Evolutionary conservation across 2,113 vertebrate genomes (phyloP).

Genomic region (Hydrochoerus hydrochaeris): DNA sequence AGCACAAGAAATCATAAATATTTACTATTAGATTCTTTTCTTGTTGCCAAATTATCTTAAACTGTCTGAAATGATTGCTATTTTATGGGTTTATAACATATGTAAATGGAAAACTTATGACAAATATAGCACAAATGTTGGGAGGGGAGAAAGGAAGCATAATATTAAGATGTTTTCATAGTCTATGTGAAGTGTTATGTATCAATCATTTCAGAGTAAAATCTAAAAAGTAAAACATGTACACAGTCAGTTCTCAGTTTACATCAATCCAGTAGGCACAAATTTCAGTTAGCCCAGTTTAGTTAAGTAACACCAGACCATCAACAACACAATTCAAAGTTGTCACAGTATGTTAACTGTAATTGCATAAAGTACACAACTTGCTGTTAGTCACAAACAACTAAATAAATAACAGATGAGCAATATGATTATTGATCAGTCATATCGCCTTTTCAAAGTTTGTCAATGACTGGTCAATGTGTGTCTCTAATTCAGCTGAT

Average conservation of each 20-base stretch:
- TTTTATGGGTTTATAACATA: neutral
- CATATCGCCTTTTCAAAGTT: neutral
- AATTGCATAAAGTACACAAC: neutral
- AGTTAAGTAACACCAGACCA: neutral
- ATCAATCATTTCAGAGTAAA: neutral
- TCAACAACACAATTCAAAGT: constrained; percentile 11
- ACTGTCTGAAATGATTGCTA: neutral
- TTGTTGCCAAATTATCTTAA: neutral
- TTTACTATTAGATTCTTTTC: neutral
- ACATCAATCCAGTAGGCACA: neutral
- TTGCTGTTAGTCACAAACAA: neutral
- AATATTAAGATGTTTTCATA: neutral
- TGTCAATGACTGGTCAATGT: neutral
- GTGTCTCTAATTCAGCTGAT: neutral
- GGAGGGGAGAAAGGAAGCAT: neutral
- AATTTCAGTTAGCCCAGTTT: constrained; percentile 5
- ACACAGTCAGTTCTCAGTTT: neutral
- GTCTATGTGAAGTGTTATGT: neutral
- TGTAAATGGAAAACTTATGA: neutral
- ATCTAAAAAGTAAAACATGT: neutral
- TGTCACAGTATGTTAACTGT: neutral
- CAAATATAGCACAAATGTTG: neutral
- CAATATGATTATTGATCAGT: neutral
- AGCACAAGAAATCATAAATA: neutral
- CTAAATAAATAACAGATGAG: constrained; percentile 21